A percentile compares a stretch with the other conserved stretches of the same genome.
These are phyloP conservation scores for Bombus ignitus DNA, from an alignment of 1,140 invertebrate genomes.

Conservation along the genomic window DNA sequence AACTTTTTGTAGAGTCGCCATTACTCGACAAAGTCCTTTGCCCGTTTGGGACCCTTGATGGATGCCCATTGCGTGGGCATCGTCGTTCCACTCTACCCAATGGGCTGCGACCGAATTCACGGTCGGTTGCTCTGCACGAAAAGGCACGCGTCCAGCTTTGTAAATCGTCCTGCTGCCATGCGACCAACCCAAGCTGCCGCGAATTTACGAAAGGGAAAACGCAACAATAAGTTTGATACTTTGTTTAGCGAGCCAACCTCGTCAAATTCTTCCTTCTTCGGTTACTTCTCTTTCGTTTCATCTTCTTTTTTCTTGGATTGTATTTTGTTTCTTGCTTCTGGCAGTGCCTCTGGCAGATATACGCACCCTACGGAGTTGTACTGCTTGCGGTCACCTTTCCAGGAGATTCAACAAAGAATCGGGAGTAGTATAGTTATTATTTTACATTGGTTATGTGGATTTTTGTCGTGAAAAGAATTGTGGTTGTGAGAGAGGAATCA, in stretches of 20 bases:
- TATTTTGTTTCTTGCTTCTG: not conserved
- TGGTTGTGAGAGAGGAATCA: not conserved
- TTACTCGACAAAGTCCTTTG: conserved; percentile 80
- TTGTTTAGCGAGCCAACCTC: conserved; percentile 50
- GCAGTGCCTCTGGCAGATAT: conserved; percentile 8
- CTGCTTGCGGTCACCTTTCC: not conserved
- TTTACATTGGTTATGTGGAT: not conserved
- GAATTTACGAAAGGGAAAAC: conserved; percentile 58
- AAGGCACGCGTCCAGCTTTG: conserved; percentile 67
- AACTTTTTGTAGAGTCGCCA: conserved; percentile 75
- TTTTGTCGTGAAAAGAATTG: not conserved
- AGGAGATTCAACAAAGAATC: not conserved
- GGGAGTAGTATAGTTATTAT: not conserved
- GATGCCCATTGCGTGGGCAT: conserved; percentile 78
- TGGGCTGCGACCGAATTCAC: conserved; percentile 70
- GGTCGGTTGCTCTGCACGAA: conserved; percentile 45
- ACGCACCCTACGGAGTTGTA: conserved; percentile 24
- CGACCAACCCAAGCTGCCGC: not conserved
- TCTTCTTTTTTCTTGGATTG: not conserved
- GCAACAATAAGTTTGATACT: conserved; percentile 46
- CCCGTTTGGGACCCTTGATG: conserved; percentile 75
- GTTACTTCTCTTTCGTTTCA: conserved; percentile 5
- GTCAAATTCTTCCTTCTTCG: conserved; percentile 12
- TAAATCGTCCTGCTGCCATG: conserved; percentile 59
- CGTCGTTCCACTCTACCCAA: conserved; percentile 69